Conservation (phyloP, 2,888 invertebrate species). For the Epiblema foenella region DNA sequence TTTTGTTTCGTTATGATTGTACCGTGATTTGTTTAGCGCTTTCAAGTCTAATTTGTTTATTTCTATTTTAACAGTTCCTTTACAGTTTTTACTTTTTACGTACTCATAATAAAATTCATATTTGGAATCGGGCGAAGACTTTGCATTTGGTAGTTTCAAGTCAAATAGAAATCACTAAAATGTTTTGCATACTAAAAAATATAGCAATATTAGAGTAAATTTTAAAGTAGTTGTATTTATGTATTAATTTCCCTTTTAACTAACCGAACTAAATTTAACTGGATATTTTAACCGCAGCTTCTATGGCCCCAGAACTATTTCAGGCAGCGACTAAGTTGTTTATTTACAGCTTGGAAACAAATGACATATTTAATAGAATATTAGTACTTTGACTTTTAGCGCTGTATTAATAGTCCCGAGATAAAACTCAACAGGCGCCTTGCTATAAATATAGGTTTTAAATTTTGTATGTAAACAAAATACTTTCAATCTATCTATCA, state of each 20-base stretch:
- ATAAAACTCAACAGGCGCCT: constrained; percentile 8
- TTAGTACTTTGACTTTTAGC: constrained; percentile 75
- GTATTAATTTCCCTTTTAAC: neutral
- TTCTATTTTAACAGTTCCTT: neutral
- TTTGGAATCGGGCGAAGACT: too few relatives aligned
- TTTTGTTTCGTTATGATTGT: neutral
- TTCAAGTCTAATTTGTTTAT: neutral
- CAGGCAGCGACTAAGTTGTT: constrained; percentile 34
- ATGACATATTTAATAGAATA: constrained; percentile 82
- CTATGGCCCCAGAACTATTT: constrained; percentile 37
- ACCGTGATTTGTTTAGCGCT: too few relatives aligned
- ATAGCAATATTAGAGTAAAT: neutral
- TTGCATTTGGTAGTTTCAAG: too few relatives aligned
- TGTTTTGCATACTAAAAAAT: neutral
- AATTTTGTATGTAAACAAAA: neutral
- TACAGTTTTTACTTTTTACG: neutral
- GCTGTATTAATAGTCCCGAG: constrained; percentile 33
- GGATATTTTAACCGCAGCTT: constrained; percentile 22
- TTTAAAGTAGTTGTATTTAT: neutral
- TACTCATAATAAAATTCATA: too few relatives aligned
- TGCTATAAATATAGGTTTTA: constrained; percentile 1
- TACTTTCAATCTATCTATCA: neutral
- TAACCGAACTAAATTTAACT: neutral
- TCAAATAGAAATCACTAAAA: neutral
- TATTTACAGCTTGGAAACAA: constrained; percentile 51